A percentile compares a stretch with the other conserved stretches of the same genome.
phyloP scores from a whole-genome alignment of 2,113 vertebrate genomes.

The Mus pahari region DNA sequence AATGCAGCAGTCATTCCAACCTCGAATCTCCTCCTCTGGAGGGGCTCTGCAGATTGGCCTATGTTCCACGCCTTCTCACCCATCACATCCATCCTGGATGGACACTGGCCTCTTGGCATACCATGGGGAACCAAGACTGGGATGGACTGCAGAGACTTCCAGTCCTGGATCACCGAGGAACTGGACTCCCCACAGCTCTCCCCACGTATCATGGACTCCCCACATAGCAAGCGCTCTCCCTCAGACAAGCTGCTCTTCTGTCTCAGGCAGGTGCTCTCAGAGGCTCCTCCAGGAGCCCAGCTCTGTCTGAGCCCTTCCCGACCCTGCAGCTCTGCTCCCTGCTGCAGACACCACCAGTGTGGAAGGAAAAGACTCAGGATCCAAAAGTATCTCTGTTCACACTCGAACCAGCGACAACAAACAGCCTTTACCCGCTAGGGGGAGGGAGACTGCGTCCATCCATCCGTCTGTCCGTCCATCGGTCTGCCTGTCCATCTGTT shows the following conservation, averaged over 20 bases:
- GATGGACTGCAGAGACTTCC: fast-evolving
- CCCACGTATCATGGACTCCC: fast-evolving
- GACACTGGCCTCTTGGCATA: fast-evolving
- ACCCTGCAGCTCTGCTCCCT: not conserved
- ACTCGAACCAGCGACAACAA: not conserved
- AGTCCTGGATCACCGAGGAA: fast-evolving
- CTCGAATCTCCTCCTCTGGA: not conserved
- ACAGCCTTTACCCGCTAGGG: fast-evolving
- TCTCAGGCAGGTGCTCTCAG: too few species aligned
- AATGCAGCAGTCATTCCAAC: not conserved
- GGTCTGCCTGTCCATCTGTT: not conserved
- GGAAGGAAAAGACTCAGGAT: fast-evolving
- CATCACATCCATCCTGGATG: fast-evolving
- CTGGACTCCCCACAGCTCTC: fast-evolving
- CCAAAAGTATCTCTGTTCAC: not conserved
- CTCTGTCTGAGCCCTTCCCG: not conserved
- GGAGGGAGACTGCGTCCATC: fast-evolving
- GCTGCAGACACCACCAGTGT: not conserved
- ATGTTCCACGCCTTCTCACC: not conserved
- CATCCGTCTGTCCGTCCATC: too few species aligned
- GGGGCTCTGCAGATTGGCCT: not conserved
- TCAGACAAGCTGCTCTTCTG: not conserved
- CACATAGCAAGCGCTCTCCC: too few species aligned
- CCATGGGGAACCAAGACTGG: not conserved
- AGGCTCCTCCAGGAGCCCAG: fast-evolving